phyloP scores from a whole-genome alignment of 1,140 invertebrate genomes.

The Odontomachus brunneus region DNA sequence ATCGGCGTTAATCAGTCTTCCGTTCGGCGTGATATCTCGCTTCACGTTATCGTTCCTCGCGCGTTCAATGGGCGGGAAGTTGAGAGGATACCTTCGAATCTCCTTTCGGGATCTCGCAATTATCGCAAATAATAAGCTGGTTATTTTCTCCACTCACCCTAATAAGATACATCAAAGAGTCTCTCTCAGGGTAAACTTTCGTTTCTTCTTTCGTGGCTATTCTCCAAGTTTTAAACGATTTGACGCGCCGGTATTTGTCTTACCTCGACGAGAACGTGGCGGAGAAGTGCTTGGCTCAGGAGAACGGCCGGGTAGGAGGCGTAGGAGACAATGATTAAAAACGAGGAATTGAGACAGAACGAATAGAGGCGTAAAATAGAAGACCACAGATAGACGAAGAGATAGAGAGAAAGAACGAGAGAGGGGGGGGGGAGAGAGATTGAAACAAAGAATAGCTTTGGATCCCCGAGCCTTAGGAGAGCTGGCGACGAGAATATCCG shows the following conservation, averaged over 20 bases:
- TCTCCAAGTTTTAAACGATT: conserved; percentile 68
- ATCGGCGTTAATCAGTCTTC: conserved; percentile 66
- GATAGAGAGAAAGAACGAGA: background rate
- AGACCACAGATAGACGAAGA: background rate
- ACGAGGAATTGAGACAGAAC: conserved; percentile 7
- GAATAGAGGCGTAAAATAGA: conserved; percentile 23
- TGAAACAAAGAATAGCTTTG: conserved; percentile 16
- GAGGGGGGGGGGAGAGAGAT: background rate
- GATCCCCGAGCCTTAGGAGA: conserved; percentile 2
- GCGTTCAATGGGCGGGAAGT: conserved; percentile 63
- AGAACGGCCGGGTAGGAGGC: background rate
- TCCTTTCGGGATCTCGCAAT: conserved; percentile 69
- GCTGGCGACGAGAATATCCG: conserved; percentile 39
- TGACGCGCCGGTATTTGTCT: conserved; percentile 12
- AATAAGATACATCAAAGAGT: conserved; percentile 61
- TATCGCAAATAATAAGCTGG: conserved; percentile 74
- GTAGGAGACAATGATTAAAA: conserved; percentile 27
- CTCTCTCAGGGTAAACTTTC: conserved; percentile 16
- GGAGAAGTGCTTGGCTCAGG: too few relatives aligned
- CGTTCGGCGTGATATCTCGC: conserved; percentile 55
- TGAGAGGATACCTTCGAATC: conserved; percentile 45
- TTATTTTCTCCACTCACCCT: background rate
- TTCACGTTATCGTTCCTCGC: conserved; percentile 21
- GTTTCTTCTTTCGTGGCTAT: conserved; percentile 22
- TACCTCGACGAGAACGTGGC: conserved; percentile 2